phyloP scores from a whole-genome alignment of 2,888 invertebrate species.

The Dynastes tityus region DNA sequence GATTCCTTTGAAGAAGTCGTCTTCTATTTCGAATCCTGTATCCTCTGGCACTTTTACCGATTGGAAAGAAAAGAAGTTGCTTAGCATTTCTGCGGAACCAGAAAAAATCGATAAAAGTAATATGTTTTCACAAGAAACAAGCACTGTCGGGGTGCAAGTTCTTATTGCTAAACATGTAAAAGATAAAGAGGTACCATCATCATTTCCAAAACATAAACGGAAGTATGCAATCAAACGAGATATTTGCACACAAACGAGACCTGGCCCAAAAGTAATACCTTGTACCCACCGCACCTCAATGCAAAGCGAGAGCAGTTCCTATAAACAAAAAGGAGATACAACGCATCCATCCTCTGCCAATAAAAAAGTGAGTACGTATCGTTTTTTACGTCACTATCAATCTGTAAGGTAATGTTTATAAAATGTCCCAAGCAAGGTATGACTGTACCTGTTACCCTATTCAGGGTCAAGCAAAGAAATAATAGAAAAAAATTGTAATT shows the following conservation, averaged over 20 bases:
- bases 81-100: not conserved
- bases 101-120: constrained; percentile 37
- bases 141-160: constrained; percentile 40
- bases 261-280: not conserved
- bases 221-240: constrained; percentile 11
- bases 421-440: too few species aligned
- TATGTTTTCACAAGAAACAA: constrained; percentile 26
- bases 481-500: too few species aligned
- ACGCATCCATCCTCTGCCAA: constrained; percentile 11
- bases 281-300: not conserved
- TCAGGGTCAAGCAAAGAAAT: too few species aligned
- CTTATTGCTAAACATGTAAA: constrained; percentile 25
- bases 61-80: constrained; percentile 7
- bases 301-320: not conserved
- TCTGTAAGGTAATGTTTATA: too few species aligned
- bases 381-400: not conserved
- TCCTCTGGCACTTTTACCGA: not conserved
- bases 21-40: not conserved
- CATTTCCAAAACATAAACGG: not conserved
- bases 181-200: constrained; percentile 33
- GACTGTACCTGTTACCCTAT: too few species aligned
- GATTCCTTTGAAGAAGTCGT: not conserved
- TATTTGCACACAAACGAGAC: constrained; percentile 26
- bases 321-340: not conserved
- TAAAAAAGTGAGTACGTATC: constrained; percentile 48